These are phyloP conservation scores for Ganaspis brasiliensis DNA, from an alignment of 2,888 invertebrate species.

Conservation along the genomic window DNA sequence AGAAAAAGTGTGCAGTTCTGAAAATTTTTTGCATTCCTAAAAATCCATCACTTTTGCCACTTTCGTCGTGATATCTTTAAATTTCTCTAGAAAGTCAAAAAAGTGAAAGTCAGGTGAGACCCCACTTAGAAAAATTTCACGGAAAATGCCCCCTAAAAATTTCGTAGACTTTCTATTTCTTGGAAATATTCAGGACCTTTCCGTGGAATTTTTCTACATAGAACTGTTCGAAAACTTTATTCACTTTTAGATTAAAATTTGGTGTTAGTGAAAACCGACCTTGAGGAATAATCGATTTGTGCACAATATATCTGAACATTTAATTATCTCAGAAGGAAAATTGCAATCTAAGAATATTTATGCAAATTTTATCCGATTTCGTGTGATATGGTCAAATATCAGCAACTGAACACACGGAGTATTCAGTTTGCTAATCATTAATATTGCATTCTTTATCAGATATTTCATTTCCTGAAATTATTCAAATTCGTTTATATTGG, in stretches of 20 bases:
- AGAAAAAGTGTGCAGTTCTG: not conserved
- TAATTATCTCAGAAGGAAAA: slow-evolving; percentile 1
- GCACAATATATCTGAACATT: not conserved
- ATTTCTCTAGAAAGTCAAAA: no score
- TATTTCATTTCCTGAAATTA: not conserved
- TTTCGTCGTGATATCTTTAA: no score
- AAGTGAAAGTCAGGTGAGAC: no score
- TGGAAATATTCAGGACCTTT: no score
- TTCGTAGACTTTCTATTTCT: no score
- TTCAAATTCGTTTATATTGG: not conserved
- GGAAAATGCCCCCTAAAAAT: no score
- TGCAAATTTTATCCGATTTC: slow-evolving; percentile 5
- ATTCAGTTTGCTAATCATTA: not conserved
- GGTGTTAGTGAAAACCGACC: not conserved
- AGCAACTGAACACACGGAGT: not conserved
- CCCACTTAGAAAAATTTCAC: no score
- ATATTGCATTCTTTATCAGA: slow-evolving; percentile 8
- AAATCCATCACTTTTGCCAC: no score
- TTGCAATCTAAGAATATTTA: not conserved
- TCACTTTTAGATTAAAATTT: not conserved
- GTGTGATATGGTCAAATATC: not conserved
- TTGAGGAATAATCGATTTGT: not conserved
- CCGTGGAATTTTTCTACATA: no score
- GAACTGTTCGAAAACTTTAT: no score
- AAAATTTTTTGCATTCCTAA: not conserved